Conservation (phyloP, 2,888 invertebrate species). For the Lasioglossum vierecki region DNA sequence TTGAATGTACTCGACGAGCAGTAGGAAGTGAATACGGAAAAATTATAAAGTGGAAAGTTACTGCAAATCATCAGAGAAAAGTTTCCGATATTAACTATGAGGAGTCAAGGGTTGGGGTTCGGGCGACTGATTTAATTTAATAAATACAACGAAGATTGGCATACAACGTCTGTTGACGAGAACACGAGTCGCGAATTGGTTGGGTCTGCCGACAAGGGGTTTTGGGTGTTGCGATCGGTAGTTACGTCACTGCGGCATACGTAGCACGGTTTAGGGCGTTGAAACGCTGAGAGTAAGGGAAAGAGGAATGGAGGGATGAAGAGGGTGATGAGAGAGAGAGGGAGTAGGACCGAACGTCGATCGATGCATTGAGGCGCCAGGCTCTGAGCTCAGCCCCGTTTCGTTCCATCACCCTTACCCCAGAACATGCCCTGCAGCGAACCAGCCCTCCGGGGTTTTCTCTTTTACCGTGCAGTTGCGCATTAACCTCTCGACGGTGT, state of each 20-base stretch:
- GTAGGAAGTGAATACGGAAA: not conserved
- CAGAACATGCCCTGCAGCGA: constrained; percentile 68
- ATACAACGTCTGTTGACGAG: not conserved
- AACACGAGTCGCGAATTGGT: not conserved
- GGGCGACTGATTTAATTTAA: not conserved
- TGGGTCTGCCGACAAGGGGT: not conserved
- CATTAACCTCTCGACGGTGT: constrained; percentile 65
- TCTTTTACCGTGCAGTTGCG: constrained; percentile 69
- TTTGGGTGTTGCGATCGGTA: constrained; percentile 23
- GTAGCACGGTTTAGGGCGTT: constrained; percentile 52
- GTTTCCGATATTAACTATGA: not conserved
- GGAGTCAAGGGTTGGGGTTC: not conserved
- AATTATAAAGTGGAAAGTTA: not conserved
- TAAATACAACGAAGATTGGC: not conserved
- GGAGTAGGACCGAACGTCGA: constrained; percentile 67
- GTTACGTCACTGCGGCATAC: constrained; percentile 40
- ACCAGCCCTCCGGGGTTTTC: constrained; percentile 59
- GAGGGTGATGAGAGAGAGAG: constrained; percentile 12
- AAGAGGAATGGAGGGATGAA: not conserved
- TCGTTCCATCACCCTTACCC: constrained; percentile 65
- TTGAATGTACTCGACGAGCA: not conserved
- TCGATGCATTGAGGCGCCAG: constrained; percentile 81
- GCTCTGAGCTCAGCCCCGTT: constrained; percentile 76
- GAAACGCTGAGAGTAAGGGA: constrained; percentile 26
- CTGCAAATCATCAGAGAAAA: not conserved